Conservation (phyloP, 2,888 invertebrate species). For the Parnassius smintheus region DNA sequence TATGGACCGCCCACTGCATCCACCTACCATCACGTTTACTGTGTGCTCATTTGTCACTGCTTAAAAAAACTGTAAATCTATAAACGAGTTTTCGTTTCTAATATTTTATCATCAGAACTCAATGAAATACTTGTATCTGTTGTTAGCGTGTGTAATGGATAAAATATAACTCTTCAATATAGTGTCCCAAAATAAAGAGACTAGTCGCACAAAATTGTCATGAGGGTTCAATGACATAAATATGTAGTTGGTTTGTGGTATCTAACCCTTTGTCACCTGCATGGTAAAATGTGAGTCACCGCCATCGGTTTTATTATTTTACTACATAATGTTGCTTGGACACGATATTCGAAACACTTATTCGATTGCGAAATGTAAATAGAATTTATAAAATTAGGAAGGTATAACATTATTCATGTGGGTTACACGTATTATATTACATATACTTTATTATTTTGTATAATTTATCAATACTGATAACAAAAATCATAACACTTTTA, state of each 20-base stretch:
- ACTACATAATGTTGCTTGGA: conserved; percentile 36
- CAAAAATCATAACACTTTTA: no score
- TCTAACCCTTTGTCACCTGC: conserved; percentile 42
- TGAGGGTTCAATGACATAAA: not conserved
- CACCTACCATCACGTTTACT: no score
- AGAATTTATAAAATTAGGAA: not conserved
- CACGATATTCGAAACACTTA: conserved; percentile 31
- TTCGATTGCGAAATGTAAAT: not conserved
- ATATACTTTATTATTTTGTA: no score
- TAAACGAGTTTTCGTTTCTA: no score
- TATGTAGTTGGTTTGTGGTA: conserved; percentile 19
- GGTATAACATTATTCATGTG: not conserved
- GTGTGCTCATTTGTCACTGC: no score
- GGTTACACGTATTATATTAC: no score
- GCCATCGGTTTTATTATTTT: conserved; percentile 41
- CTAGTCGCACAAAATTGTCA: not conserved
- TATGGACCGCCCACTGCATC: no score
- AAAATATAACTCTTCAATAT: not conserved
- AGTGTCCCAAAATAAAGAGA: not conserved
- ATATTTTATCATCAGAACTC: no score
- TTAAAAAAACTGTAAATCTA: no score
- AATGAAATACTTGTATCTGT: no score
- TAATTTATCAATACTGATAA: no score
- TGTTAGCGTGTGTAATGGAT: no score
- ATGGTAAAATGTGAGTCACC: conserved; percentile 47